Percentiles rank a stretch among this genome's conserved stretches.
Conservation (phyloP, 2,797 vertebrate genomes). For the Urocyon cinereoargenteus region DNA sequence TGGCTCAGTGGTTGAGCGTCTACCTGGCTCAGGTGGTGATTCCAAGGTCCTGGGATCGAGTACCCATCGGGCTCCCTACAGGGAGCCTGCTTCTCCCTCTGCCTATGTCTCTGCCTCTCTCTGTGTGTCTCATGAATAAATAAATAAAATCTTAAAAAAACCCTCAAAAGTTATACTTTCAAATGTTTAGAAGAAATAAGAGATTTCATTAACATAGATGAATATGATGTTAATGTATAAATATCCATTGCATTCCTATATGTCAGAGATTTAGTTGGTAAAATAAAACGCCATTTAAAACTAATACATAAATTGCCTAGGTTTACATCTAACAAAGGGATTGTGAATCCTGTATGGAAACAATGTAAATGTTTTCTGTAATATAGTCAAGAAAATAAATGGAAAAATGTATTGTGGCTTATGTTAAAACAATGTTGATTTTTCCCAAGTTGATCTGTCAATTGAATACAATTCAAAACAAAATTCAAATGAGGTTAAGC, state of each 20-base stretch:
- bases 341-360: neutral
- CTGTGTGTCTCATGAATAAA: too few species aligned
- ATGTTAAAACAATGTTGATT: neutral
- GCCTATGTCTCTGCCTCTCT: too few species aligned
- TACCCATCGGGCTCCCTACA: too few species aligned
- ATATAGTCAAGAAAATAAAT: neutral
- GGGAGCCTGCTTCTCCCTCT: too few species aligned
- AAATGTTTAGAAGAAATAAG: neutral
- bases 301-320: neutral
- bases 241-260: neutral
- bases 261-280: neutral
- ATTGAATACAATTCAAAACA: neutral
- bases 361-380: neutral
- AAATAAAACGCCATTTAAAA: neutral
- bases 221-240: neutral
- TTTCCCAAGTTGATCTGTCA: neutral
- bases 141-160: too few species aligned
- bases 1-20: too few species aligned
- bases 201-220: neutral
- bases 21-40: too few species aligned
- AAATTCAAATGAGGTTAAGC: neutral
- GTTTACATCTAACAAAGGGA: neutral
- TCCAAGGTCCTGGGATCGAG: too few species aligned
- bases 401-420: neutral
- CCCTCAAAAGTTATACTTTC: neutral